Evolutionary conservation across 2,888 invertebrate species (phyloP), one percentile per base, ranked within the genome.

Genomic region (Acanthacorydalis orientalis): DNA sequence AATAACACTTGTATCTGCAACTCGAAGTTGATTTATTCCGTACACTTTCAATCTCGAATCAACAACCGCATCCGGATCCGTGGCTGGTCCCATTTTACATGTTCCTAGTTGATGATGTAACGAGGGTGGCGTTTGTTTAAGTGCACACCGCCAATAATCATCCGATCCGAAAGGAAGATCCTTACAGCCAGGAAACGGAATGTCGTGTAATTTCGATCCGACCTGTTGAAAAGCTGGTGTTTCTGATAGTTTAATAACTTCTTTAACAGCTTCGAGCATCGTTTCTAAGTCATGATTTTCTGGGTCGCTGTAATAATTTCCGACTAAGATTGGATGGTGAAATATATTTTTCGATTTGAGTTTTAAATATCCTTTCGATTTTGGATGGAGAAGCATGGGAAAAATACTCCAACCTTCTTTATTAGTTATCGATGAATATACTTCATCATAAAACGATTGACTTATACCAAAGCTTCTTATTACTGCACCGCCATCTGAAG

Each of bases 241-340:
- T 50, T 62, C 57, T 6, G 68, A 64, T 32, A 77, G 60, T 32
- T 65, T 65, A 41, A 77, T 67, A 1, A 69, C 67, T 55, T 68
- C 67, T 51, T 74, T 69, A 9, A 75, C 64, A 0, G 59, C 56
- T 4, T 59, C 60, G 0, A 77, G 71, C 50, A 75, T 68, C 53
- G 69, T 75, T 53, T 68, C 63, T 32, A 75, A 59, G 54, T 84
- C 83, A 4, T 65, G 59, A 32, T 60, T 59, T 37, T 61, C 64
- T n/a, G 70, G 68, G 56, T 79, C 73, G 0, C 77, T 71, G 58
- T 90, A 75, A 62, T 91, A 95, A 60, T 84, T 85, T 0, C 87
- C 83, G 53, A 86, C 75, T 46, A 89, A 70, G n/a, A 74, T 65
- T 0, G 90, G 87, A 55, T 79, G 75, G 0, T 76, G 72, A 54